A percentile compares a stretch with the other conserved stretches of the same genome.
These are phyloP conservation scores for Formica exsecta DNA, from an alignment of 1,140 invertebrate species.

Conservation along the genomic window DNA sequence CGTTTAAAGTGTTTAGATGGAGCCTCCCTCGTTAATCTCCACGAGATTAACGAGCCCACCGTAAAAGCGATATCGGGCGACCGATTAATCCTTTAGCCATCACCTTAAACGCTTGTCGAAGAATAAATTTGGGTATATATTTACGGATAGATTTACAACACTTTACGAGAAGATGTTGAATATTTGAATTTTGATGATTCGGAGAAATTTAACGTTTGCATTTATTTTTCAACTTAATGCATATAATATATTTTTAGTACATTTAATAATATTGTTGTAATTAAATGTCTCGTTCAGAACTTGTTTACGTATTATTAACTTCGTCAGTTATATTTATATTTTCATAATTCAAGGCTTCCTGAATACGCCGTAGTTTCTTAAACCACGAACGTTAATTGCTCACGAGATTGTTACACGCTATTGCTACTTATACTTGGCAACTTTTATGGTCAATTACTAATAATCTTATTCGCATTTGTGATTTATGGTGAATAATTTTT, in stretches of 20 bases:
- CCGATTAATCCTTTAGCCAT: slow-evolving; percentile 22
- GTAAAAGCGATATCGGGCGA: background rate
- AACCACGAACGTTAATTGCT: background rate
- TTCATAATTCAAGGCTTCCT: background rate
- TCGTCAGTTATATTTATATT: background rate
- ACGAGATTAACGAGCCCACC: background rate
- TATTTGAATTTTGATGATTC: background rate
- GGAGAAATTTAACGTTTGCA: background rate
- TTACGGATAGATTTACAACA: too few relatives aligned
- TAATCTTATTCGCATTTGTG: background rate
- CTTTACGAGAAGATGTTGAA: too few relatives aligned
- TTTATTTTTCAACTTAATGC: background rate
- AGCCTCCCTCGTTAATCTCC: slow-evolving; percentile 39
- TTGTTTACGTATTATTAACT: background rate
- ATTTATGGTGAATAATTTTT: background rate
- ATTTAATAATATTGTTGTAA: background rate
- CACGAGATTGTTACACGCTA: background rate
- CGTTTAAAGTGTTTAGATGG: slow-evolving; percentile 48
- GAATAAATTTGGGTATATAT: background rate
- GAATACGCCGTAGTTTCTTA: background rate
- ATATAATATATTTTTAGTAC: background rate
- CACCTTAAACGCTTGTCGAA: background rate
- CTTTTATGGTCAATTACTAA: slow-evolving; percentile 22
- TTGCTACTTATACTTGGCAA: background rate
- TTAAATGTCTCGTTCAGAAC: background rate